Percentiles rank a stretch among this genome's conserved stretches.
These are phyloP conservation scores for Sphaerodactylus townsendi DNA, from an alignment of 2,113 vertebrate genomes.

Conservation along the genomic window DNA sequence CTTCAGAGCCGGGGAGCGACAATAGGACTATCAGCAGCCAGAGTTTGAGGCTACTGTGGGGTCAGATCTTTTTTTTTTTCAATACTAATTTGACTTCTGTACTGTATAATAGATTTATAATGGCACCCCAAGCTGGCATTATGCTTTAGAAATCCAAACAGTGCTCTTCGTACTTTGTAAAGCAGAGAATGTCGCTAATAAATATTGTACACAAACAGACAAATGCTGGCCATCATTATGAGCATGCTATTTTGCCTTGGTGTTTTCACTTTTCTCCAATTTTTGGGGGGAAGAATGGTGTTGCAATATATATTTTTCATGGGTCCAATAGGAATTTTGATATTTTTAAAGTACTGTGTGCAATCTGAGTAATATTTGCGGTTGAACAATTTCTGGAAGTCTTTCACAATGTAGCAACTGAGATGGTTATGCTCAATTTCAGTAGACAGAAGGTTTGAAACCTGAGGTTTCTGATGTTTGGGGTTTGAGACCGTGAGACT, in stretches of 20 bases:
- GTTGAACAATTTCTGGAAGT: constrained; percentile 49
- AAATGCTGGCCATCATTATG: neutral
- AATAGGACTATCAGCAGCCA: neutral
- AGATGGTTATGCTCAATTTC: constrained; percentile 37
- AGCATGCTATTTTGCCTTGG: neutral
- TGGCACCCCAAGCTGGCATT: neutral
- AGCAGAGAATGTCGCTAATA: neutral
- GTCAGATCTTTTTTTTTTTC: neutral
- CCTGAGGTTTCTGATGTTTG: constrained; percentile 53
- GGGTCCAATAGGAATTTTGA: neutral
- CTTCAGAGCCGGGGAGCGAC: neutral
- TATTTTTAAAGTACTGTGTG: neutral
- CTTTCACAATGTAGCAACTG: constrained; percentile 59
- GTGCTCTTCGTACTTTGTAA: neutral
- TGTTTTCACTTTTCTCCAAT: neutral
- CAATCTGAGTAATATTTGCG: constrained; percentile 56
- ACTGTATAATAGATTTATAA: neutral
- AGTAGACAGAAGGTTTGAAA: constrained; percentile 59
- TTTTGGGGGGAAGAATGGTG: neutral
- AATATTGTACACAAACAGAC: neutral
- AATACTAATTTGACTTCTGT: neutral
- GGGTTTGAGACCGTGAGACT: constrained; percentile 59
- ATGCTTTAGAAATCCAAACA: neutral
- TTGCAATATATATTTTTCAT: neutral
- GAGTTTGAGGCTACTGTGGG: too few relatives aligned